phyloP scores from a whole-genome alignment of 1,140 invertebrate species.

The Eumaeus atala region DNA sequence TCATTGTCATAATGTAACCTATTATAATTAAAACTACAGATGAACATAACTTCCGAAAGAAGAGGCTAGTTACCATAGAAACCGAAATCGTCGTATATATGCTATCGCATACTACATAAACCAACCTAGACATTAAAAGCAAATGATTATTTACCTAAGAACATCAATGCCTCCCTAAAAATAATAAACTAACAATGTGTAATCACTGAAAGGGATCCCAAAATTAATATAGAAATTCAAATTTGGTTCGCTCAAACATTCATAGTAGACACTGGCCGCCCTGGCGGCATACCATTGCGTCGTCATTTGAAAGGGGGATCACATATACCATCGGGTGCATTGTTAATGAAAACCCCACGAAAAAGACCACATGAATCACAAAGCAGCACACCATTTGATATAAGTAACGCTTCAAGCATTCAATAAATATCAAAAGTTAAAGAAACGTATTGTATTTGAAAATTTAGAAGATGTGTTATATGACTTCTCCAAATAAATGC shows the following conservation, averaged over 20 bases:
- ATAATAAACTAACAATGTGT: slow-evolving; percentile 6
- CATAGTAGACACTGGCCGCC: slow-evolving; percentile 34
- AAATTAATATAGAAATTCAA: slow-evolving; percentile 55
- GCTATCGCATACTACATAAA: too few relatives aligned
- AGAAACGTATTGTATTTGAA: too few relatives aligned
- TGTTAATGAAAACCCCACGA: slow-evolving; percentile 21
- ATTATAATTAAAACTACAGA: too few relatives aligned
- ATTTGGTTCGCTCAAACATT: slow-evolving; percentile 44
- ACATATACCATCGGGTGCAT: slow-evolving; percentile 24
- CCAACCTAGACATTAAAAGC: too few relatives aligned
- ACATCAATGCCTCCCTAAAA: slow-evolving; percentile 1
- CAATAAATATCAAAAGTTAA: too few relatives aligned
- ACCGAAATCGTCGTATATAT: too few relatives aligned
- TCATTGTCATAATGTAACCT: too few relatives aligned
- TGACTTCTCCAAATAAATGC: too few relatives aligned
- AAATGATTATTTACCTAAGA: not conserved
- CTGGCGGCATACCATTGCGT: slow-evolving; percentile 40
- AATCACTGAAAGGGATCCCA: slow-evolving; percentile 16
- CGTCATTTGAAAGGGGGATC: slow-evolving; percentile 33
- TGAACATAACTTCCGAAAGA: too few relatives aligned
- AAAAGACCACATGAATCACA: slow-evolving; percentile 13
- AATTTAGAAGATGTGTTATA: too few relatives aligned
- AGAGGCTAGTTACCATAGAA: too few relatives aligned
- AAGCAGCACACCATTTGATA: slow-evolving; percentile 17
- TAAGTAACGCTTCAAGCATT: not conserved